Conservation (phyloP, 1,140 invertebrate species). For the Megathymus violae region DNA sequence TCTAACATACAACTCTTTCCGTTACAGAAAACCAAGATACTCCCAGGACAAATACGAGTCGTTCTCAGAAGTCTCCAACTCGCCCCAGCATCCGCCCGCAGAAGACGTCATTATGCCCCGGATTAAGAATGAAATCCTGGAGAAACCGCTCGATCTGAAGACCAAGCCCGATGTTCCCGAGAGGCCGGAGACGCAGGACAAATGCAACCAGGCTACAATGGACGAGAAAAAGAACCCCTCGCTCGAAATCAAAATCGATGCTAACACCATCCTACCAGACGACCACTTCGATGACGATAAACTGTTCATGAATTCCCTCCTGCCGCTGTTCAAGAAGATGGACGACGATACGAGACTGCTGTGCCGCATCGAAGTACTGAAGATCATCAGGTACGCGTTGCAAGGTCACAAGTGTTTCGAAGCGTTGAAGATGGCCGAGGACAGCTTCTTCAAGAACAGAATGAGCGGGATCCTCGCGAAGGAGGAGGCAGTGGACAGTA, state of each 20-base stretch:
- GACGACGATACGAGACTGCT: conserved; percentile 69
- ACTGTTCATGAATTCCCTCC: conserved; percentile 73
- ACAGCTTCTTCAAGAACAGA: conserved; percentile 59
- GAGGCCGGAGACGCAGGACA: conserved; percentile 58
- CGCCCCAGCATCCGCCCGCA: conserved; percentile 62
- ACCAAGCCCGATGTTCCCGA: conserved; percentile 59
- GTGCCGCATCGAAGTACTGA: conserved; percentile 71
- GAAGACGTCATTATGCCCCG: conserved; percentile 59
- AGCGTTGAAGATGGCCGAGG: conserved; percentile 59
- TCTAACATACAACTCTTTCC: conserved; percentile 4
- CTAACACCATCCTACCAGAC: conserved; percentile 66
- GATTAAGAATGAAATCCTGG: conserved; percentile 55
- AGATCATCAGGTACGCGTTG: conserved; percentile 70
- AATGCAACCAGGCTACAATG: conserved; percentile 58
- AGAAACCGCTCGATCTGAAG: conserved; percentile 68
- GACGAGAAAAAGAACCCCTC: conserved; percentile 50
- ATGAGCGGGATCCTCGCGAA: conserved; percentile 56
- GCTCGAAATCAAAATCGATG: conserved; percentile 69
- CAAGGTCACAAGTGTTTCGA: conserved; percentile 72
- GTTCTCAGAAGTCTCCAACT: conserved; percentile 71
- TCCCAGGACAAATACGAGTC: conserved; percentile 77
- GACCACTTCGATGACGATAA: conserved; percentile 75
- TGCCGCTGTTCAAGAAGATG: conserved; percentile 76
- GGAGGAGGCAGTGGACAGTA: conserved; percentile 47
- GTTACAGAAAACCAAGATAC: conserved; percentile 69